A percentile compares a stretch with the other conserved stretches of the same genome.
phyloP scores from a whole-genome alignment of 2,113 vertebrate species.

The Poeciliopsis occidentalis region DNA sequence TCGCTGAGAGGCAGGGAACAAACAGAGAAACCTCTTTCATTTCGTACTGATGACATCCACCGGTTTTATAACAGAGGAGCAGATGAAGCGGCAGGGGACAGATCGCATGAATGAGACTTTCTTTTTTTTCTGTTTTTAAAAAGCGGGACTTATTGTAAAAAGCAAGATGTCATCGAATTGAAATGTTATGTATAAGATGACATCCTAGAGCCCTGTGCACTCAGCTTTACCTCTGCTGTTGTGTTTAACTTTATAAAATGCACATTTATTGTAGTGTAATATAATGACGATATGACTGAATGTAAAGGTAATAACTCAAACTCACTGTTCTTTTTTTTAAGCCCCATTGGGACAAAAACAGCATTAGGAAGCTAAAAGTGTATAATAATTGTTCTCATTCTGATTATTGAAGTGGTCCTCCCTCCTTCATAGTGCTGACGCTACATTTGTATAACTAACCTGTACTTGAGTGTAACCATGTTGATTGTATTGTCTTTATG shows the following conservation, averaged over 20 bases:
- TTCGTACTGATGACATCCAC: slow-evolving; percentile 87
- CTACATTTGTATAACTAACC: slow-evolving; percentile 86
- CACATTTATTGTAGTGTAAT: slow-evolving; percentile 87
- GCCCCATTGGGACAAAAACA: slow-evolving; percentile 49
- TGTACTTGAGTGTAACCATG: slow-evolving; percentile 95
- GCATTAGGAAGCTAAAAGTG: slow-evolving; percentile 79
- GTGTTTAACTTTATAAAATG: slow-evolving; percentile 83
- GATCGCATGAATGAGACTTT: slow-evolving; percentile 22
- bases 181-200: slow-evolving; percentile 1
- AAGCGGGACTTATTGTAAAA: slow-evolving; percentile 34
- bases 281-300: slow-evolving; percentile 88
- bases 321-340: slow-evolving; percentile 31
- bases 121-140: slow-evolving; percentile 2
- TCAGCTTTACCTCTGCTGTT: slow-evolving; percentile 54
- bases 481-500: slow-evolving; percentile 96
- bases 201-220: slow-evolving; percentile 18
- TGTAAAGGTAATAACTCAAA: slow-evolving; percentile 86
- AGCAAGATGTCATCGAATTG: slow-evolving; percentile 19
- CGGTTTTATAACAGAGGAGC: slow-evolving; percentile 83
- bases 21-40: slow-evolving; percentile 84
- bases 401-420: slow-evolving; percentile 84
- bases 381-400: slow-evolving; percentile 67
- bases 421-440: slow-evolving; percentile 74
- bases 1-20: slow-evolving; percentile 93
- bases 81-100: slow-evolving; percentile 2